These are phyloP conservation scores for Brachirus orientalis DNA, from an alignment of 2,113 vertebrate genomes.

Conservation along the genomic window DNA sequence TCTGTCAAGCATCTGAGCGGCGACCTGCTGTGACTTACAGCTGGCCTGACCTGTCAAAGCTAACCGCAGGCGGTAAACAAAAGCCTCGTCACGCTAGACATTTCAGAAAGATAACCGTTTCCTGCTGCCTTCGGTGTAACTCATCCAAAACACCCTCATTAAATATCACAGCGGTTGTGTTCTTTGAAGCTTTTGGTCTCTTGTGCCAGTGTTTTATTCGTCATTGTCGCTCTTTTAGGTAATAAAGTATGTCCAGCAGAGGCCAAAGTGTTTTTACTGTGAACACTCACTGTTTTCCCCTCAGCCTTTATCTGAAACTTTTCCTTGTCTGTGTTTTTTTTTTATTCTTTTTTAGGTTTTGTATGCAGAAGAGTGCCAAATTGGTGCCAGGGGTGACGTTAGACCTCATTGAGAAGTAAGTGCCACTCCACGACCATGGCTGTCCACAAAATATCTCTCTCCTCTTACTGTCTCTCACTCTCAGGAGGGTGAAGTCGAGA, in stretches of 20 bases:
- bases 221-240: constrained; percentile 10
- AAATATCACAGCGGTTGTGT: constrained; percentile 44
- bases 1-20: constrained; percentile 7
- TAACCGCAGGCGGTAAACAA: too few relatives aligned
- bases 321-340: constrained; percentile 5
- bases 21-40: constrained; percentile 60
- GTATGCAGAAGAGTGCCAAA: constrained; percentile 98
- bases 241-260: too few relatives aligned
- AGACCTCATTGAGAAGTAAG: constrained; percentile 99
- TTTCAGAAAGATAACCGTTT: constrained; percentile 41
- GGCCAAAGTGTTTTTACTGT: too few relatives aligned
- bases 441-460: neutral
- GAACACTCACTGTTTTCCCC: constrained; percentile 27
- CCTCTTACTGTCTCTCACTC: neutral
- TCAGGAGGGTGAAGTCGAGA: constrained; percentile 13
- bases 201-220: constrained; percentile 46
- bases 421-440: constrained; percentile 16
- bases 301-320: constrained; percentile 13
- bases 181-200: constrained; percentile 47
- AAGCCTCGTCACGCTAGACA: constrained; percentile 9
- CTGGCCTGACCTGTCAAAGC: constrained; percentile 41
- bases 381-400: constrained; percentile 97
- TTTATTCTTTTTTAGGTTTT: constrained; percentile 87
- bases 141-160: too few relatives aligned
- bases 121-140: neutral